phyloP scores from a whole-genome alignment of 1,140 invertebrate species.

The Leucophenga varia region DNA sequence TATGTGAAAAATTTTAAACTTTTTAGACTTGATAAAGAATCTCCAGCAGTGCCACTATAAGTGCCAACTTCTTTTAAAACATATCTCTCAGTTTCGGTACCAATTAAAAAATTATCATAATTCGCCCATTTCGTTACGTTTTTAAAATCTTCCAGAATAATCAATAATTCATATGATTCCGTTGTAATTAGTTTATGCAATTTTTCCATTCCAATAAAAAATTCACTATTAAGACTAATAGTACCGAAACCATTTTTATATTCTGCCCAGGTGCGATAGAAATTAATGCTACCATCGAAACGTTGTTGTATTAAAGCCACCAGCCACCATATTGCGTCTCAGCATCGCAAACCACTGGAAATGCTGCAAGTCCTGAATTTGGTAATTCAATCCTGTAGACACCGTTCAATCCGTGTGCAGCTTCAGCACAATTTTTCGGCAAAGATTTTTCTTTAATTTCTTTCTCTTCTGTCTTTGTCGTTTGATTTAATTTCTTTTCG shows the following conservation, averaged over 20 bases:
- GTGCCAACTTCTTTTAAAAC: constrained; percentile 63
- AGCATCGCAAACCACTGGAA: neutral
- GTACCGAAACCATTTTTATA: constrained; percentile 62
- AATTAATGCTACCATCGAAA: constrained; percentile 60
- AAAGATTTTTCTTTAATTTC: too few relatives aligned
- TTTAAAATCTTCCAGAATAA: constrained; percentile 64
- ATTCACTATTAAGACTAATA: constrained; percentile 21
- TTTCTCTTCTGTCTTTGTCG: too few relatives aligned
- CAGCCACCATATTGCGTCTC: constrained; percentile 34
- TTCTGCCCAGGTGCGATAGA: neutral
- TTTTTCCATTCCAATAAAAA: constrained; percentile 3
- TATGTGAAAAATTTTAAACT: constrained; percentile 67
- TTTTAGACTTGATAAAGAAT: constrained; percentile 68
- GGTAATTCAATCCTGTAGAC: too few relatives aligned
- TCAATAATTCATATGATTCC: constrained; percentile 25
- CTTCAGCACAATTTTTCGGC: too few relatives aligned
- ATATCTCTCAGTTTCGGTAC: constrained; percentile 65
- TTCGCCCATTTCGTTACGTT: constrained; percentile 59
- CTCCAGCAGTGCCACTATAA: constrained; percentile 66
- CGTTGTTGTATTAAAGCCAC: constrained; percentile 60
- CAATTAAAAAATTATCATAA: too few relatives aligned
- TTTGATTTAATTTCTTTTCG: too few relatives aligned
- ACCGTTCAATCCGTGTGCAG: too few relatives aligned
- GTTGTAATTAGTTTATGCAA: neutral
- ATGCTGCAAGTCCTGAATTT: too few relatives aligned